phyloP scores from a whole-genome alignment of 2,888 invertebrate species.

The Bimastos eiseni region DNA sequence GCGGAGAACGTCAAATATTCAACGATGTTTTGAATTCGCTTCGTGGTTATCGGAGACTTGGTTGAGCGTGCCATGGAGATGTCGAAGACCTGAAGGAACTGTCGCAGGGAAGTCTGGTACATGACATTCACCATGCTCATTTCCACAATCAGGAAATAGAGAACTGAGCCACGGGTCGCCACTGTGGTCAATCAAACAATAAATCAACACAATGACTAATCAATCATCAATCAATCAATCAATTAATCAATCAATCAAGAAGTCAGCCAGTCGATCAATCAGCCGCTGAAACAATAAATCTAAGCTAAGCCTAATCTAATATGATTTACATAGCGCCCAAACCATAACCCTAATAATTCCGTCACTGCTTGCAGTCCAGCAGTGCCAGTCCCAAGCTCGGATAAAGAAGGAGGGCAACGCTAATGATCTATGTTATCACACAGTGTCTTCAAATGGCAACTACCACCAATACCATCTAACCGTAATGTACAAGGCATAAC shows the following conservation, averaged over 20 bases:
- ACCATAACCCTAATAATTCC: no score
- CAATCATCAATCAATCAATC: neutral
- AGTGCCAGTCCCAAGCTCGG: no score
- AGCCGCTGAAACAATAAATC: no score
- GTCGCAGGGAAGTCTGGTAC: constrained; percentile 94
- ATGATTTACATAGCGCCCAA: no score
- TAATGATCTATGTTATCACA: no score
- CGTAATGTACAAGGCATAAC: no score
- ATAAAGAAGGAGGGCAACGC: no score
- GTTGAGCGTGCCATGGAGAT: constrained; percentile 83
- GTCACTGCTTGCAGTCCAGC: no score
- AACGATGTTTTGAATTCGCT: constrained; percentile 80
- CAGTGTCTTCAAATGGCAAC: no score
- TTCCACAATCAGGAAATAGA: constrained; percentile 94
- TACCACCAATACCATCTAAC: no score
- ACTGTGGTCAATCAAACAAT: constrained; percentile 65
- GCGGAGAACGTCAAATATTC: constrained; percentile 87
- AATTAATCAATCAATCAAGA: neutral
- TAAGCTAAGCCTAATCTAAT: no score
- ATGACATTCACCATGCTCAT: constrained; percentile 94
- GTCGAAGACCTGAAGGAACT: constrained; percentile 81
- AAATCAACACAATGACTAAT: neutral
- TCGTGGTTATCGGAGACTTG: constrained; percentile 80
- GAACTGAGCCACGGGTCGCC: constrained; percentile 87
- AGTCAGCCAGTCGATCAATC: neutral